Percentiles rank a stretch among this genome's conserved stretches.
These are phyloP conservation scores for Drosophila cognata DNA, from an alignment of 2,888 invertebrate species.

Conservation along the genomic window DNA sequence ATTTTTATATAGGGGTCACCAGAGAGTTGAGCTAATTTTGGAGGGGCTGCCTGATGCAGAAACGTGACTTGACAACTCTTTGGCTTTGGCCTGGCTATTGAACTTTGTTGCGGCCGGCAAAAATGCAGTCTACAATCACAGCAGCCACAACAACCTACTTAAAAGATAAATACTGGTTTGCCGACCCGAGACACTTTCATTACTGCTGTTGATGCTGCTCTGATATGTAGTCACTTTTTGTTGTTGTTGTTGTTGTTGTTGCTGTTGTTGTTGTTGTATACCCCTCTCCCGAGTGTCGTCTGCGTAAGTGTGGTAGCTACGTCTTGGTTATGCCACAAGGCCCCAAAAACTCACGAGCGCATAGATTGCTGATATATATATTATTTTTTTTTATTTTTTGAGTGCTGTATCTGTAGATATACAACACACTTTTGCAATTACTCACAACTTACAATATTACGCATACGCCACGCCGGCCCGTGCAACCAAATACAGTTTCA, in stretches of 20 bases:
- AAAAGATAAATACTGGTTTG: constrained; percentile 69
- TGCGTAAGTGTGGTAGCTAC: constrained; percentile 65
- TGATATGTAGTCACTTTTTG: constrained; percentile 10
- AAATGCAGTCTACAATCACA: constrained; percentile 51
- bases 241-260: neutral
- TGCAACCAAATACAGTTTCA: constrained; percentile 58
- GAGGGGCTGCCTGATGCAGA: constrained; percentile 46
- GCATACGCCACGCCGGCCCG: constrained; percentile 48
- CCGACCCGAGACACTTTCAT: constrained; percentile 58
- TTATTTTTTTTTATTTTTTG: neutral
- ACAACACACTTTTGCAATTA: constrained; percentile 76
- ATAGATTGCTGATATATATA: constrained; percentile 46
- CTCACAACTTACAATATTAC: constrained; percentile 73
- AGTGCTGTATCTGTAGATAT: constrained; percentile 47
- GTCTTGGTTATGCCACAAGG: constrained; percentile 30
- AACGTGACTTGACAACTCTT: constrained; percentile 60
- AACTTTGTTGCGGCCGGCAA: constrained; percentile 66
- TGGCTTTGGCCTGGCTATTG: constrained; percentile 68
- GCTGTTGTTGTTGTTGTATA: constrained; percentile 1
- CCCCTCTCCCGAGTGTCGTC: constrained; percentile 33
- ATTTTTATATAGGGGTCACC: constrained; percentile 52
- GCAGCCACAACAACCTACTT: constrained; percentile 63
- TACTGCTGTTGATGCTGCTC: constrained; percentile 33
- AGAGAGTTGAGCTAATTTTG: constrained; percentile 65
- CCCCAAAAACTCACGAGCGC: constrained; percentile 33